phyloP scores from a whole-genome alignment of 1,140 invertebrate genomes.

The Anastrepha ludens region DNA sequence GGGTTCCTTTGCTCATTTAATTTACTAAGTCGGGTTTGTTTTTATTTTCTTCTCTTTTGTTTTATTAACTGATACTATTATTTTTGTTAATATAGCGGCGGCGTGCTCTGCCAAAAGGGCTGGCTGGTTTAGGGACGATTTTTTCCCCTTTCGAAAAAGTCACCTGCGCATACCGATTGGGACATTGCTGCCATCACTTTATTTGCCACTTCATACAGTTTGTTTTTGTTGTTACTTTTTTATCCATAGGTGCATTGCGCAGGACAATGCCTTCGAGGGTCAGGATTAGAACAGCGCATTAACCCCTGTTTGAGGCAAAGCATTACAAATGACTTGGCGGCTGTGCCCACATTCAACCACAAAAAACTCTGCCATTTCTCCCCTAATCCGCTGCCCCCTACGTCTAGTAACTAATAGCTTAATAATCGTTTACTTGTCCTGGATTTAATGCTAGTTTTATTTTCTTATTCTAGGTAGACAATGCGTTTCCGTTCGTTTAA shows the following conservation, averaged over 20 bases:
- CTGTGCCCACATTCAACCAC: neutral
- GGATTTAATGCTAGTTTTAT: neutral
- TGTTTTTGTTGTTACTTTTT: neutral
- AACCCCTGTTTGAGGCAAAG: slow-evolving; percentile 10
- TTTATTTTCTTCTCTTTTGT: neutral
- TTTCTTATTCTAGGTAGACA: neutral
- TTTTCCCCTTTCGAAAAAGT: slow-evolving; percentile 44
- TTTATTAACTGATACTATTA: slow-evolving; percentile 45
- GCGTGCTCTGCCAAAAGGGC: neutral
- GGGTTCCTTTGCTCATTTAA: slow-evolving; percentile 37
- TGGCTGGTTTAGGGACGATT: slow-evolving; percentile 18
- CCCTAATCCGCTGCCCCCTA: neutral
- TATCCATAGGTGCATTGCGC: slow-evolving; percentile 36
- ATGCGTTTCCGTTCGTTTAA: slow-evolving; percentile 41
- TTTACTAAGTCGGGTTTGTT: neutral
- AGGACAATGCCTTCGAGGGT: slow-evolving; percentile 24
- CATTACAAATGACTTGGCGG: neutral
- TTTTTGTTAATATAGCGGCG: slow-evolving; percentile 20
- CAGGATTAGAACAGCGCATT: slow-evolving; percentile 39
- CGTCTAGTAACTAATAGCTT: neutral
- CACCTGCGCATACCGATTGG: slow-evolving; percentile 52
- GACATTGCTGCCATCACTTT: slow-evolving; percentile 32
- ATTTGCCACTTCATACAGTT: neutral
- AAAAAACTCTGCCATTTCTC: too few species aligned
- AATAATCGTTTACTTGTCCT: slow-evolving; percentile 25